Base-by-base conservation (phyloP, 2,888 invertebrate species). In the Athalia circularis region DNA sequence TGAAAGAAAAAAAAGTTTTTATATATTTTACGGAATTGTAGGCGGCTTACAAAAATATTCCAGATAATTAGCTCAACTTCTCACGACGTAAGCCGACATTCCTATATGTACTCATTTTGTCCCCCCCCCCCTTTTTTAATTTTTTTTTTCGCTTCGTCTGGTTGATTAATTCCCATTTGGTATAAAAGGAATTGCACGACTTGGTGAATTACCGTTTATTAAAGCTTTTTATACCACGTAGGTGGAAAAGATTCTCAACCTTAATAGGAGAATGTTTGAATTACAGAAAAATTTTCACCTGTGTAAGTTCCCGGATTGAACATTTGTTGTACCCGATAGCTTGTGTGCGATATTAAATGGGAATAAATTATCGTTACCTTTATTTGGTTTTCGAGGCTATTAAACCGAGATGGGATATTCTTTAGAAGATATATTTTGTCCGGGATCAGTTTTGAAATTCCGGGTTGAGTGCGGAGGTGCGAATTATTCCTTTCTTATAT, bases 131-230 rank as follows among this genome's bases (percentile, higher is more conserved):
- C n/a, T 29, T 29, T 29, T 29, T 29, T 29, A 1, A 1, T 29
- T 29, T 29, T 29, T 1, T 29, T 2, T 29, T 29, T 2, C 2
- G 29, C 29, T 29, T 29, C 29, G 29, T 29, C 29, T 2, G 29
- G 29, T 29, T 29, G 29, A 65, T 48, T 47, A 65, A 65, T 29
- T 65, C 48, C 65, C 47, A 13, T 65, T 13, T 48, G 47, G 65
- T 29, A 48, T 65, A 48, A 13, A 47, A 65, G 43, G n/a, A n/a
- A 65, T 65, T 13, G 47, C 13, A 7, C 5, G 29, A 48, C 13
- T 52, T 65, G 65, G 29, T 65, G 13, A 65, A 65, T 13, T 65
- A 47, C 65, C 65, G 65, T 48, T 48, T 65, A 65, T 48, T 13
- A 65, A 48, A 47, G 48, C 65, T 65, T 48, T 47, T 8, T 29